Base-by-base conservation (phyloP, 2,113 vertebrate genomes). In the Azemiops feae region DNA sequence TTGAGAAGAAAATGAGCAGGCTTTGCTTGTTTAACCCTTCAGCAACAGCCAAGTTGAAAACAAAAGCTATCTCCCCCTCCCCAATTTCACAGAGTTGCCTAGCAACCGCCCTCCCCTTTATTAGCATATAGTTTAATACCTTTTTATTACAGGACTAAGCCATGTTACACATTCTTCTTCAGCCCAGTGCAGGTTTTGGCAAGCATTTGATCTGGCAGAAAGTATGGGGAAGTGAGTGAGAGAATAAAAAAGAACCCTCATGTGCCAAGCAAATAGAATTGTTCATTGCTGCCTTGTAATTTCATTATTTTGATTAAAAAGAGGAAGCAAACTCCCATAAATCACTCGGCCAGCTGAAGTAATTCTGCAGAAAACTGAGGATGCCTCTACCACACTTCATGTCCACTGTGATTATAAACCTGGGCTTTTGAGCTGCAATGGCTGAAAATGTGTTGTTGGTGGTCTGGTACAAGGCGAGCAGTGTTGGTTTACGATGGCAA, bases 71-170 rank as follows among this genome's bases (percentile, higher is more conserved):
- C 95, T 96, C 96, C 93, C 96, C 91, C 93, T 91, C 93, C 93
- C 94, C 10, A 34, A 34, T 69, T 92, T 87, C 58, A 74, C 87
- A 69, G 74, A 81, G 97, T 97, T 97, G 96, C 96, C 94, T 96
- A 96, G 96, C 96, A 97, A 97, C 96, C 85, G 95, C 94, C 95
- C 55, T 96, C 92, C 96, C 95, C 94, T 95, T 90, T 96, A 97
- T 97, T 97, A 97, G 96, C 96, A 97, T 97, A 96, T 93, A 95
- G 94, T 97, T 96, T 96, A 96, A 96, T 95, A 96, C 96, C 95
- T 95, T 96, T 96, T 96, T 96, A 96, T 96, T 96, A 96, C 93
- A 96, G 95, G 91, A 91, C 93, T 95, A 93, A 93, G 89, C 81
- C 89, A 43, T 43, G 30, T 86, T 88, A 69, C 34, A 34, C 87